These are phyloP conservation scores for Idaea dimidiata DNA, from an alignment of 2,888 invertebrate species.

Conservation along the genomic window DNA sequence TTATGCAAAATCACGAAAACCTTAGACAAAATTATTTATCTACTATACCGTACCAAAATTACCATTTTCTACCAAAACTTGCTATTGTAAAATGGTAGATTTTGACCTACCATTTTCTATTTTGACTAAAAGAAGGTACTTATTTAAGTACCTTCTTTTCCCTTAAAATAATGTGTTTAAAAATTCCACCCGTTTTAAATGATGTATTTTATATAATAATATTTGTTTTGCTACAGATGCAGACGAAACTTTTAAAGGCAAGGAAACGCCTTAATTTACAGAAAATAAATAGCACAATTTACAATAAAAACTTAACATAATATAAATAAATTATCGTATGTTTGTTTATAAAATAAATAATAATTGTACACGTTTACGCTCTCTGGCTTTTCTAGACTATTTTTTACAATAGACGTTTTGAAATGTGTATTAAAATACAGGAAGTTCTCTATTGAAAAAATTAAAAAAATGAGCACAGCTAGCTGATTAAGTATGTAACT, in stretches of 20 bases:
- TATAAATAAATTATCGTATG: conserved; percentile 8
- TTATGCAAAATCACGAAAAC: too few relatives aligned
- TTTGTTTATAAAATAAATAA: neutral
- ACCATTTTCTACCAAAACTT: too few relatives aligned
- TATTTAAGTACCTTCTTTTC: too few relatives aligned
- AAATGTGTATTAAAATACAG: neutral
- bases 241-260: neutral
- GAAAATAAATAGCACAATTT: conserved; percentile 14
- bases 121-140: too few relatives aligned
- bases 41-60: too few relatives aligned
- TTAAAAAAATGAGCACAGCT: too few relatives aligned
- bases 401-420: neutral
- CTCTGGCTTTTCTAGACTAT: neutral
- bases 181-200: neutral
- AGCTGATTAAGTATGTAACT: too few relatives aligned
- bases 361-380: neutral
- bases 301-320: conserved; percentile 11
- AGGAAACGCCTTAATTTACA: neutral
- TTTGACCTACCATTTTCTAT: too few relatives aligned
- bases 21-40: too few relatives aligned
- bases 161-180: too few relatives aligned
- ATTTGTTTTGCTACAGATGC: neutral
- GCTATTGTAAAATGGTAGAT: too few relatives aligned
- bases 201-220: neutral
- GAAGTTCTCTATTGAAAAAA: neutral